phyloP scores from a whole-genome alignment of 2,113 vertebrate genomes.

The Oreochromis niloticus region DNA sequence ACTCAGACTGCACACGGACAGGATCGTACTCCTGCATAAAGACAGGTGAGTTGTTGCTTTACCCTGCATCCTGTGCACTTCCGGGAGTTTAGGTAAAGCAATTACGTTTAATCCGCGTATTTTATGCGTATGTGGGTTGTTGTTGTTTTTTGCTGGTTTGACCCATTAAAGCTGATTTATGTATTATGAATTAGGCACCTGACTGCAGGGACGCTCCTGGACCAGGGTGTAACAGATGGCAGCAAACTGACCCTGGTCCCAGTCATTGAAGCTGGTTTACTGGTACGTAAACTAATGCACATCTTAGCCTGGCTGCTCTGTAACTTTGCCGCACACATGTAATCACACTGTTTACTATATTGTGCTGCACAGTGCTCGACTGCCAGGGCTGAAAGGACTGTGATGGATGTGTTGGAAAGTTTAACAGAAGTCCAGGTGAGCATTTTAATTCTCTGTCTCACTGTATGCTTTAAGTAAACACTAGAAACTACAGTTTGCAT shows the following conservation, averaged over 20 bases:
- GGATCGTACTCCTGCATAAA: slow-evolving; percentile 80
- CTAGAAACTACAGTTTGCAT: not conserved
- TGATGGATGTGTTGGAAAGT: slow-evolving; percentile 83
- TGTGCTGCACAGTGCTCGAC: slow-evolving; percentile 69
- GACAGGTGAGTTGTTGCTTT: slow-evolving; percentile 77
- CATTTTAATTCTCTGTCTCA: not conserved
- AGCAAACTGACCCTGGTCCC: slow-evolving; percentile 90
- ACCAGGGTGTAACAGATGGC: slow-evolving; percentile 83
- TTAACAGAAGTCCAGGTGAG: slow-evolving; percentile 84
- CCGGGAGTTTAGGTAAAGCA: not conserved
- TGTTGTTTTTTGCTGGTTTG: fast-evolving
- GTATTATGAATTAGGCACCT: slow-evolving; percentile 71
- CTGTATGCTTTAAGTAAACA: not conserved
- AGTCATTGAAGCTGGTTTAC: slow-evolving; percentile 84
- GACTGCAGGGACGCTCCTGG: slow-evolving; percentile 81
- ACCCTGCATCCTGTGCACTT: not conserved
- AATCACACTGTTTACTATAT: not conserved
- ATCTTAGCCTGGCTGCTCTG: not conserved
- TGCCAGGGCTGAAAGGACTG: slow-evolving; percentile 73
- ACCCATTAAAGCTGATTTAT: not conserved
- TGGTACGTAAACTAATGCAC: slow-evolving; percentile 69
- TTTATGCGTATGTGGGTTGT: not conserved
- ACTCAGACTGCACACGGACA: slow-evolving; percentile 81
- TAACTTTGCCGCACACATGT: not conserved
- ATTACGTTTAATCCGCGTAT: not conserved